phyloP scores from a whole-genome alignment of 2,888 invertebrate genomes.

The Morinoia aosen region DNA sequence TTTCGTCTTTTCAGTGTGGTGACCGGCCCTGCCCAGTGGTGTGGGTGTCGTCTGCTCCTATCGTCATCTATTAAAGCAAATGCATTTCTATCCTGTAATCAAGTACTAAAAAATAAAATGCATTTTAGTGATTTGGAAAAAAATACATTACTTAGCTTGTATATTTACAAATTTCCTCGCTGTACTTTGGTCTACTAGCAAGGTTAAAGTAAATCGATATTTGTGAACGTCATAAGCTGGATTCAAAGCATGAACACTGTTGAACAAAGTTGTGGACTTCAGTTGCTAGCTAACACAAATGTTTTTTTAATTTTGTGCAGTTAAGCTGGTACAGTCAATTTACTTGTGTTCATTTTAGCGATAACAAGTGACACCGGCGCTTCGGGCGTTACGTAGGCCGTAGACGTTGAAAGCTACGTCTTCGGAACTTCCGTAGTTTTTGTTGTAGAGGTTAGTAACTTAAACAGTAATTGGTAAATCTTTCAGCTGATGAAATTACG shows the following conservation, averaged over 20 bases:
- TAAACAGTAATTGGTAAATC: neutral
- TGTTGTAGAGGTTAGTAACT: neutral
- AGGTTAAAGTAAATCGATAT: slow-evolving; percentile 24
- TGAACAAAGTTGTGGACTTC: neutral
- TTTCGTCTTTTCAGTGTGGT: slow-evolving; percentile 48
- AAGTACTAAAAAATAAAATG: neutral
- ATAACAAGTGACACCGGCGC: neutral
- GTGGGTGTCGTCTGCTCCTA: slow-evolving; percentile 39
- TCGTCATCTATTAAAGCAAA: neutral
- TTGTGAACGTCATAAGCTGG: neutral
- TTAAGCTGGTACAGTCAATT: neutral
- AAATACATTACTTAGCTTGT: neutral
- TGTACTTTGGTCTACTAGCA: neutral
- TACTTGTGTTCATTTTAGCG: neutral
- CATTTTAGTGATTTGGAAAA: neutral
- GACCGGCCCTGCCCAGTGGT: slow-evolving; percentile 47
- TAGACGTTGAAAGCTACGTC: neutral
- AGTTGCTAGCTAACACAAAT: neutral
- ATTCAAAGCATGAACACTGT: neutral
- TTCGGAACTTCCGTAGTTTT: neutral
- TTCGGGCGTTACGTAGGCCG: neutral
- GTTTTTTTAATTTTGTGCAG: neutral
- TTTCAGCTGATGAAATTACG: neutral
- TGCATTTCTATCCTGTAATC: neutral
- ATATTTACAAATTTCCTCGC: neutral